phyloP scores from a whole-genome alignment of 2,113 vertebrate species.

The Burhinus bistriatus region DNA sequence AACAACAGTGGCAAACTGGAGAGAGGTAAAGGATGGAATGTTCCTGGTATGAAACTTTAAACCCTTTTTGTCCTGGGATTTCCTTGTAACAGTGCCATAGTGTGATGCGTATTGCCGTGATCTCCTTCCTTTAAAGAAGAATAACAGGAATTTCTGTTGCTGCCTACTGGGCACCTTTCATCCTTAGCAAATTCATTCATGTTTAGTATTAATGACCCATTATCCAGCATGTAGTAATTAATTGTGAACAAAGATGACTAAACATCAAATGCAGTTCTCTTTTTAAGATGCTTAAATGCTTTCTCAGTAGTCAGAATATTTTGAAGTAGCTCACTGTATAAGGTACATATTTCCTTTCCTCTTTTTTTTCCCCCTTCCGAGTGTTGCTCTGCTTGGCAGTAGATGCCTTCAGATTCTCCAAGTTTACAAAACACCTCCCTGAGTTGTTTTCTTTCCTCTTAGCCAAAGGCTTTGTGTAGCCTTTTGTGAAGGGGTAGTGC shows the following conservation, averaged over 20 bases:
- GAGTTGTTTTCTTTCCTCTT: neutral
- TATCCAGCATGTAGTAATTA: neutral
- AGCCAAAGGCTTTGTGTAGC: neutral
- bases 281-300: neutral
- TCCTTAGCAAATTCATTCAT: neutral
- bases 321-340: neutral
- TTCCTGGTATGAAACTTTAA: neutral
- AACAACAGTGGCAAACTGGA: neutral
- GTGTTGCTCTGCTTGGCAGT: neutral
- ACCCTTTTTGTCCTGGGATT: neutral
- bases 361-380: neutral
- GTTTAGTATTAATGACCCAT: neutral
- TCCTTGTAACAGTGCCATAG: neutral
- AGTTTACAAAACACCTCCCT: neutral
- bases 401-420: neutral
- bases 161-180: neutral
- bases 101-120: neutral
- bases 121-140: neutral
- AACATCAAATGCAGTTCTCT: neutral
- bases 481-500: fast-evolving
- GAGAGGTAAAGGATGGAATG: neutral
- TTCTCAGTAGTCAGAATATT: neutral
- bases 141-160: neutral
- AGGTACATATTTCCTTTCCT: neutral
- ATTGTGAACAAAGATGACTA: neutral